Base-by-base conservation (phyloP, 2,888 invertebrate genomes). In the Stomorhina lunata region DNA sequence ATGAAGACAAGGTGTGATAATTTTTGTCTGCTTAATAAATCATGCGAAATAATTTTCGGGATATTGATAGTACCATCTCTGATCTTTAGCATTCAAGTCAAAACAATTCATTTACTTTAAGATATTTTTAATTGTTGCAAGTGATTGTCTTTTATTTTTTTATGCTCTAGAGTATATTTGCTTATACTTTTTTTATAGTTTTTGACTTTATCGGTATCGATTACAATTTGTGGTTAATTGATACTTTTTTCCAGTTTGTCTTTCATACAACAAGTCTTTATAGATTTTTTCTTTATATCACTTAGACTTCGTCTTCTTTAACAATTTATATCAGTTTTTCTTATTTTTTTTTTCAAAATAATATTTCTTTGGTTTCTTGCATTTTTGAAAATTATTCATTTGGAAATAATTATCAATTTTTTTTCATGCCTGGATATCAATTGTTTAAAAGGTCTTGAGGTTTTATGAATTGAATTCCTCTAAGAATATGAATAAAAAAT, bases 351-450 rank as follows among this genome's bases (percentile, higher is more conserved):
- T 57, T 27, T 48, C 17, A n/a, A 6, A 68, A 68, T 34, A 77
- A 69, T 69, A 77, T 82, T 82, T 76, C 71, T 76, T 79, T 82
- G 79, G 82, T 79, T 82, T 82, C 82, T 79, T 71, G 75, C 79
- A 82, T 82, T 79, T 82, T 82, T 79, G 20, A 76, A 79, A 82
- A 71, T 82, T 82, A 82, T 75, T 82, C 82, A 82, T 82, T 79
- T 66, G 82, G 79, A 82, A 82, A 82, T 72, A 59, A 40, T 17
- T 59, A n/a, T n/a, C n/a, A n/a, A n/a, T n/a, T 68, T 71, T 79
- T 71, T 82, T 79, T 79, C 75, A 79, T 71, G 75, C 63, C 32
- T 79, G 50, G 71, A 71, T 82, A 79, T 63, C 63, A 71, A 76
- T 82, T 75, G 71, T 79, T 79, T 79, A 79, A 82, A 79, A 75